A percentile compares a stretch with the other conserved stretches of the same genome.
Evolutionary conservation across 2,113 vertebrate genomes (phyloP).

Genomic region (Gavia stellata): DNA sequence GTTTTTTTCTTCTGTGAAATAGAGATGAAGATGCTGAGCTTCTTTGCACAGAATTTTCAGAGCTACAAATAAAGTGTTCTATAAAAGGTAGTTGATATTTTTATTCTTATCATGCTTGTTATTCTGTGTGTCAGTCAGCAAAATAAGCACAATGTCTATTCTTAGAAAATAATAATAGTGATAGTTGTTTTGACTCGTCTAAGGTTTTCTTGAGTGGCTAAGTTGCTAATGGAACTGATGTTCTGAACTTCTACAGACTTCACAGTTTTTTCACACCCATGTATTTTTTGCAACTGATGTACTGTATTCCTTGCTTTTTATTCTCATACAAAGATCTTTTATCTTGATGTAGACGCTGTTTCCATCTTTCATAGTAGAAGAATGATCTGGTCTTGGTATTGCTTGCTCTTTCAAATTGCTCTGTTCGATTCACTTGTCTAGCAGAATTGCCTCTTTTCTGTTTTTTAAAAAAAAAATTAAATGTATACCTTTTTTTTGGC

Average conservation of each 20-base stretch:
- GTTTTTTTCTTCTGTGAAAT: not conserved
- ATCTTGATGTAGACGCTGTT: not conserved
- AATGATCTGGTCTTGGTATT: not conserved
- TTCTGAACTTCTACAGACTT: constrained; percentile 28
- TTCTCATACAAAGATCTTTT: not conserved
- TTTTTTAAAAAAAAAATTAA: not conserved
- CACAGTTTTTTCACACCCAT: not conserved
- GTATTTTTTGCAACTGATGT: not conserved
- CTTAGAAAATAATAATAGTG: constrained; percentile 32
- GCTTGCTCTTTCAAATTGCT: not conserved
- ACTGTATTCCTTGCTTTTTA: not conserved
- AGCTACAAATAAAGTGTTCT: not conserved
- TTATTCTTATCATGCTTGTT: not conserved
- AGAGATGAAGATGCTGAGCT: not conserved
- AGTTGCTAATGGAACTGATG: constrained; percentile 37
- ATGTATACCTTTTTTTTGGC: not conserved
- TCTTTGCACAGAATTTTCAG: not conserved
- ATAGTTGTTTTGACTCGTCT: constrained; percentile 43
- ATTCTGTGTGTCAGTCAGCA: not conserved
- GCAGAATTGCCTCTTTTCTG: not conserved
- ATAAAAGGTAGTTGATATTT: constrained; percentile 9
- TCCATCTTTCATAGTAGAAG: not conserved
- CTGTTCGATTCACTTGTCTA: not conserved
- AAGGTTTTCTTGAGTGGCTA: constrained; percentile 30
- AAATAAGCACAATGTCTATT: constrained; percentile 38